Evolutionary conservation across 2,797 vertebrate genomes (phyloP), one percentile per base, ranked within the genome.

Genomic region (Lophius americanus): DNA sequence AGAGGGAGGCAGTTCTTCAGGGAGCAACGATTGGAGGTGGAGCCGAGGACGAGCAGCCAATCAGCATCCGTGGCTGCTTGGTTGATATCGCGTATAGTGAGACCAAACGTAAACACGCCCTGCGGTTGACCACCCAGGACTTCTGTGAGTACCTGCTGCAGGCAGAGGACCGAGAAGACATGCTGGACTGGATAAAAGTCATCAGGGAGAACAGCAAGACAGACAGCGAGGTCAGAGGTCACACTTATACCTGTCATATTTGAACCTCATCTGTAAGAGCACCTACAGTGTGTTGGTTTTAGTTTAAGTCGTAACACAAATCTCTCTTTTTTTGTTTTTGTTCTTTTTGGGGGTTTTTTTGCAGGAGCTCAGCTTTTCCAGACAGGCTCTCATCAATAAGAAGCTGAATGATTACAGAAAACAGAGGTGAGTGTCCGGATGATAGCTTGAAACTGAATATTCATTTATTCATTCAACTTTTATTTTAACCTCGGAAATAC

Each of bases 111-210:
- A 98, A 97, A 89, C 95, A 99, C 79, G 96, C 96, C 52, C 96
- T 99, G 90, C 93, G 97, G 9, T 94, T 98, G 87, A 98, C 96
- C 92, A 98, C 97, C 51, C 96, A 98, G 94, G 97, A 99, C 95
- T 99, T 98, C 94, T 98, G 97, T 88, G 97, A 99, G 95, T 98
- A 98, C 94, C 96, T 99, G 92, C 95, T 99, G 93, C 98, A 99
- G 94, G 97, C 97, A 35, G 97, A 98, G 92, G 96, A 98, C 93
- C 93, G 96, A 60, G 96, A 99, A 77, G 97, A 98, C 93, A 99
- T 99, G 98, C 94, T 99, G 93, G 93, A 95, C 88, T 99, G 98
- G 98, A 97, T 99, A 85, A 95, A 95, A 90, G 95, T 95, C 88
- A 98, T 99, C 92, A 92, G 95, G 68, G 97, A 99, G 81, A 96